Base-by-base conservation (phyloP, 2,113 vertebrate species). In the Albula goreensis region DNA sequence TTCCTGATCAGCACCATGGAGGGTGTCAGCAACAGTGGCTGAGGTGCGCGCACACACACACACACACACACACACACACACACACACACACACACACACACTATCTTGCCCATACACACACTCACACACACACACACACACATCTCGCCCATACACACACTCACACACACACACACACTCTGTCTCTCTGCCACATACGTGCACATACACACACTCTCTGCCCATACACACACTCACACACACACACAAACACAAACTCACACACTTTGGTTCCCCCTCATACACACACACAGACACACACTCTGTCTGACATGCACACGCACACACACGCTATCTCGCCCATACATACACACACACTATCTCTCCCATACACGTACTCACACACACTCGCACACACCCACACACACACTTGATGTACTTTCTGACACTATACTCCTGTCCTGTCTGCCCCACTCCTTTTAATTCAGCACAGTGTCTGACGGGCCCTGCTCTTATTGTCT, bases 1-100 rank as follows among this genome's bases (percentile, higher is more conserved):
- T 41, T 1, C 1, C 31, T 41, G 31, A 41, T 89, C 89, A 89
- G 89, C 83, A 91, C 90, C 87, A 82, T n/a, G 88, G 90, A 91
- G 85, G 89, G 85, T 79, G 56, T 70, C 50, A 80, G 19, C 15
- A 19, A 12, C 49, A 70, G 49, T 12, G 12, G 17, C 7, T 50
- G 82, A 10, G 6, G 22, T 2, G 56, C 11, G 22, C 63, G 3
- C 31, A 11, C 3, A 0, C 25, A 19, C n/a, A 41, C 10, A 82
- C 8, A 82, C n/a, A 31, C 13, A n/a, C 11, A 12, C 81, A 60
- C 19, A 10, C 66, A 74, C 19, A n/a, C 63, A n/a, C 15, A 63
- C 11, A 63, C 51, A 56, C 31, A 81, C 6, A 31, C 25, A 63
- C 15, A 15, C 60, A 15, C 19, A 22, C 66, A 8, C 66, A 22